Base-by-base conservation (phyloP, 1,140 invertebrate genomes). In the Ceratoteleas bidentatus region DNA sequence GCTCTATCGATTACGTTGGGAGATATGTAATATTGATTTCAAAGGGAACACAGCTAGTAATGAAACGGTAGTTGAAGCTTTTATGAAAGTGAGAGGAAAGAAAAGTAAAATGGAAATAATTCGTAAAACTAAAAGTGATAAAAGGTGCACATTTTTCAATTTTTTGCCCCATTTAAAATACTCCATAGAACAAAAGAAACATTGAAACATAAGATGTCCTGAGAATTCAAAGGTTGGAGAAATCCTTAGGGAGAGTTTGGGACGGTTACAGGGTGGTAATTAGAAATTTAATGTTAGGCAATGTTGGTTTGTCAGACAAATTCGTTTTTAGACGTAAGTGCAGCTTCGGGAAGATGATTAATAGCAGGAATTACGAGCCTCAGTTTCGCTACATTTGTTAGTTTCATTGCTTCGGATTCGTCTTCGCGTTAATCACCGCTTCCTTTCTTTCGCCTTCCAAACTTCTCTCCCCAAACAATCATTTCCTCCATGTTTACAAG, bases 331-430 rank as follows among this genome's bases (percentile, higher is more conserved):
- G 57, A 45, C 14, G 15, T 40, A 50, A 9, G 13, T 50, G 15
- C 15, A 70, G 16, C 11, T 70, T 61, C n/a, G 34, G 11, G 10
- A 45, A 45, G 6, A 24, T 72, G 68, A 72, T 72, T 72, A 53
- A 72, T 72, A 57, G 16, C n/a, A 6, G 57, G 34, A 61, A 54
- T 62, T 58, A n/a, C 14, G 4, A 9, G 16, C 36, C 57, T 72
- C 13, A 45, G 57, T 69, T 53, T 54, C 15, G 13, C 6, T 34
- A 11, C 32, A 56, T 70, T 52, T 58, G 64, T 43, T 13, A 49
- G 53, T 58, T 50, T 32, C 15, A 13, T 15, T 14, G 7, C 13
- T 68, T 68, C 15, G 6, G 24, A 34, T 14, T 34, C 52, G 32
- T 47, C 15, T 66, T 56, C 36, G 38, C 52, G 52, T 66, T 54